Evolutionary conservation across 2,888 invertebrate species (phyloP), one percentile per base, ranked within the genome.

Genomic region (Microplitis deprimator): DNA sequence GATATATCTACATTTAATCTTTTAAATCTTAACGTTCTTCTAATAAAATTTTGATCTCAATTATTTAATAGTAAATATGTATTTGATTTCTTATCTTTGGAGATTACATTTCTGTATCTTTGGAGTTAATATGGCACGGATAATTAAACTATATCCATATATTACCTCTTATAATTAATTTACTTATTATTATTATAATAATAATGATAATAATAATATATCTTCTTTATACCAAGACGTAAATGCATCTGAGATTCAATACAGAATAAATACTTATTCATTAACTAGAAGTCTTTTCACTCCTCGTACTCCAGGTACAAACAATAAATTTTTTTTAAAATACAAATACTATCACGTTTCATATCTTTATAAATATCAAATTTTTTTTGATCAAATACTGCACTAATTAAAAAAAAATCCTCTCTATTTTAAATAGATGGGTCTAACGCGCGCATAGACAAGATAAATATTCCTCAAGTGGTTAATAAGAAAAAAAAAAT

Each of bases 241-340:
- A 50, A 50, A 50, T 29, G 29, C 29, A 4, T 50, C 50, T 50
- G 50, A 50, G 50, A 50, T 50, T 50, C 50, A 50, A 50, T 50
- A 50, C 50, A 50, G 8, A 13, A 50, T 13, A 50, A 50, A 50
- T 50, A 50, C 50, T 50, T 50, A 50, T 50, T 50, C 50, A 50
- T 50, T 10, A 10, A 8, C 50, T 50, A 50, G 3, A 50, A 50
- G 50, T 50, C 50, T 50, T 50, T 50, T 50, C 29, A 50, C 50
- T 50, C 50, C 50, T 50, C 50, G 50, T 50, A 50, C 50, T 50
- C 50, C 50, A 50, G 50, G 50, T 50, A 50, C 50, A 50, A 50
- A 50, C 50, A 50, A 50, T 50, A 50, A 13, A 50, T 1, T 50
- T 13, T 50, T 8, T 50, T 50, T 50, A 4, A 50, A 50, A 50